Evolutionary conservation across 53 echinoderm and acorn worm species (phyloP).

Genomic region (Arbacia lixula): DNA sequence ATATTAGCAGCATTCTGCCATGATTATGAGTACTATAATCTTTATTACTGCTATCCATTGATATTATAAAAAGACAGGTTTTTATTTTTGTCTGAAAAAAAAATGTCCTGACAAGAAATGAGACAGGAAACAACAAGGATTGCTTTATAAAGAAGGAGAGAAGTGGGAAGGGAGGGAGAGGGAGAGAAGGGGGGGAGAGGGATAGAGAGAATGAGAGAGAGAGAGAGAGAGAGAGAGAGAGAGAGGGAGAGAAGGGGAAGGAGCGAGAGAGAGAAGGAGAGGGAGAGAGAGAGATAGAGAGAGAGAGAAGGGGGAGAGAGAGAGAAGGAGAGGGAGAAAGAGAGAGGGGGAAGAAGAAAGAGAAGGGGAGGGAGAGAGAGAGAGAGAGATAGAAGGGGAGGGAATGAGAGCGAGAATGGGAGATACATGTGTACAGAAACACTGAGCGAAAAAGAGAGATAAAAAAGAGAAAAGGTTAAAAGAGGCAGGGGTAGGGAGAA

Average conservation of each 20-base stretch:
- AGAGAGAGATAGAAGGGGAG: neutral
- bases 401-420: neutral
- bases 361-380: no score
- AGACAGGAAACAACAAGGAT: no score
- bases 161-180: neutral
- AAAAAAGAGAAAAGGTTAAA: no score
- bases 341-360: neutral
- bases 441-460: neutral
- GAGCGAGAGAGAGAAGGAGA: no score
- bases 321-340: neutral
- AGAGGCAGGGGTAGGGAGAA: neutral
- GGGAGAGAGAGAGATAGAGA: neutral
- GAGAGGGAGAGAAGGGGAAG: neutral
- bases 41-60: no score
- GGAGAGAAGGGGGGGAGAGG: neutral
- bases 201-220: neutral
- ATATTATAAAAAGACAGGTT: no score
- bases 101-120: no score
- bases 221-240: neutral
- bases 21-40: no score
- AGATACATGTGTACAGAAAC: no score
- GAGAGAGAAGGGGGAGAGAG: neutral
- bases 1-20: no score
- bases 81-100: no score
- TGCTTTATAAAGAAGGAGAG: neutral